Evolutionary conservation across 1,140 invertebrate genomes (phyloP), one percentile per base, ranked within the genome.

Genomic region (Chionoecetes opilio): DNA sequence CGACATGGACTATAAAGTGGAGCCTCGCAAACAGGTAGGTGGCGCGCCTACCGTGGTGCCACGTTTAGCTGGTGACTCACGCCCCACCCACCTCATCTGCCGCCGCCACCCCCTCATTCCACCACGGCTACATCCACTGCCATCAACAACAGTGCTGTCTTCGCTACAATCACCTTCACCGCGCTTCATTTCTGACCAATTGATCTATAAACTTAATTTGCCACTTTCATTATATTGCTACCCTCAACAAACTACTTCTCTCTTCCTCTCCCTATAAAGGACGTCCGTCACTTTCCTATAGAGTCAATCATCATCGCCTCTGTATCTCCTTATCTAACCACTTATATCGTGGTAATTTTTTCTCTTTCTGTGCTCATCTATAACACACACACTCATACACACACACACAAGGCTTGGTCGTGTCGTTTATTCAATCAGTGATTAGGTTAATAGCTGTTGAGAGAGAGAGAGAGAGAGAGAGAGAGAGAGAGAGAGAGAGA

Each of bases 21-120:
- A 6, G 34, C 86, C 11, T 14, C 34, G 86, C 38, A 87, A 38
- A 5, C 86, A 87, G 86, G 37, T 87, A 87, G 63, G 63, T 75
- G 63, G 63, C 63, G 63, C 63, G n/a, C n/a, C 63, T 75, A 2
- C 5, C 21, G 21, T 2, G 63, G 63, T 8, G 26, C 63, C 63
- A n/a, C n/a, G 63, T 75, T 75, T 75, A 75, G 63, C 63, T n/a
- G n/a, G 63, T 75, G 63, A 75, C 63, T 75, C 63, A 75, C 21
- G 41, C 21, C 63, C 63, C 21, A 5, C 63, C 63, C 63, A 26
- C 26, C 63, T 75, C 63, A n/a, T 8, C 14, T 75, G 11, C 8
- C 26, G 21, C 63, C n/a, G n/a, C 63, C 63, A 75, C 63, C 63
- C 14, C 41, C 41, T 8, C 41, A n/a, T 14, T 46, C 41, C 41